phyloP scores from a whole-genome alignment of 2,113 vertebrate genomes.

The Calonectris borealis region DNA sequence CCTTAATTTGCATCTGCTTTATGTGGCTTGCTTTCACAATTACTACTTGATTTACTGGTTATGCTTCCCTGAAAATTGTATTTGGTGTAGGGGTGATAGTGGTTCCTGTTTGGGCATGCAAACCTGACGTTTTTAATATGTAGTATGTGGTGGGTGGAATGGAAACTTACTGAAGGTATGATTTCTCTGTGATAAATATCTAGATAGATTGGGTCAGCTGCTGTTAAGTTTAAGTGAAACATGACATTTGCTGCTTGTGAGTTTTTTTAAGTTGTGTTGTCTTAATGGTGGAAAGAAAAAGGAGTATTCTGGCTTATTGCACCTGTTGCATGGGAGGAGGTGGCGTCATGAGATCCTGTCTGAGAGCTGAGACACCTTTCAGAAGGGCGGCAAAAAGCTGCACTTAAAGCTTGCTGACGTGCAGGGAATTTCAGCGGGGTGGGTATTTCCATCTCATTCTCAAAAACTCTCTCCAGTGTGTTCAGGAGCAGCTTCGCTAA shows the following conservation, averaged over 20 bases:
- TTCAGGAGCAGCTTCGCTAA: background rate
- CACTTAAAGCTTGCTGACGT: background rate
- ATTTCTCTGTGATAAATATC: background rate
- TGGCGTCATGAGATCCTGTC: background rate
- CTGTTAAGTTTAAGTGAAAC: background rate
- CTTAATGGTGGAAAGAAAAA: background rate
- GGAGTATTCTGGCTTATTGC: background rate
- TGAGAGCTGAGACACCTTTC: background rate
- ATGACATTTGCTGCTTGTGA: background rate
- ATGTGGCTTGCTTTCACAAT: constrained; percentile 41
- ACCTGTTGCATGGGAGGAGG: background rate
- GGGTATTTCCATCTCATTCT: background rate
- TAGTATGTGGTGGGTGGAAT: background rate
- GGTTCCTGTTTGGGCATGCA: background rate
- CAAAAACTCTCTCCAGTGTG: background rate
- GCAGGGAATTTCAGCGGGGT: background rate
- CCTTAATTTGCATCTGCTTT: constrained; percentile 47
- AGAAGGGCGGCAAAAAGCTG: background rate
- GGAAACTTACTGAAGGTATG: background rate
- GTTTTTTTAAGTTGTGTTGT: background rate
- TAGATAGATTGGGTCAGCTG: background rate
- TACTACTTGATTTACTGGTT: constrained; percentile 38
- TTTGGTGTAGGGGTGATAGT: background rate
- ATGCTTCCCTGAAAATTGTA: constrained; percentile 4
- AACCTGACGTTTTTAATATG: background rate